Conservation (phyloP, 2,888 invertebrate species). For the Sesamia inferens region DNA sequence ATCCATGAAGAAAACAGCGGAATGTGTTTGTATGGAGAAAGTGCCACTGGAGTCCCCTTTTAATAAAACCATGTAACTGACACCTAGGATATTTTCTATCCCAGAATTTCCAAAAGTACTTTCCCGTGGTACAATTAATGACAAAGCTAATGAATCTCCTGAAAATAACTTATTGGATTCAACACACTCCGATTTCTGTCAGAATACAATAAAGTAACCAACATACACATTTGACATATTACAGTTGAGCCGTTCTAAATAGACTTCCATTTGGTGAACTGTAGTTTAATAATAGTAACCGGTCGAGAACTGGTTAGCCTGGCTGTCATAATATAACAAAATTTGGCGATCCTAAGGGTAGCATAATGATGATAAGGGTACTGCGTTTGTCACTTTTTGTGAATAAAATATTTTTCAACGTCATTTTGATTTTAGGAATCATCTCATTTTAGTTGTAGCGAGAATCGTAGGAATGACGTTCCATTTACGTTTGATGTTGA, state of each 20-base stretch:
- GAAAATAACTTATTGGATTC: no score
- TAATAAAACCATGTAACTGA: no score
- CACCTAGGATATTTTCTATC: no score
- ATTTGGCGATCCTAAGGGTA: conserved; percentile 44
- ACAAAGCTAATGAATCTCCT: no score
- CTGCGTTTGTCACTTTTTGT: conserved; percentile 52
- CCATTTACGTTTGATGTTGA: background rate
- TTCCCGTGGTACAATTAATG: no score
- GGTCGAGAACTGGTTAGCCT: conserved; percentile 23
- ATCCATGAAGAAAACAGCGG: no score
- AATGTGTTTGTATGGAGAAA: no score
- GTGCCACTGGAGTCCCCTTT: no score
- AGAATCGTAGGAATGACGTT: background rate
- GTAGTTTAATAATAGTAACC: conserved; percentile 48
- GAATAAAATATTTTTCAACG: conserved; percentile 40
- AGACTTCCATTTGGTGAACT: conserved; percentile 36
- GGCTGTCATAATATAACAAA: conserved; percentile 59
- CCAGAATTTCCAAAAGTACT: no score
- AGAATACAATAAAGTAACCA: conserved; percentile 11
- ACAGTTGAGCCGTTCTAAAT: conserved; percentile 6
- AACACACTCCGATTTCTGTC: no score
- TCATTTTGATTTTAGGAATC: conserved; percentile 33
- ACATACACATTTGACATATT: conserved; percentile 10
- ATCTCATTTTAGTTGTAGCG: conserved; percentile 19
- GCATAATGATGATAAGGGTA: conserved; percentile 63